phyloP scores from a whole-genome alignment of 2,888 invertebrate genomes.

The Latrodectus elegans region DNA sequence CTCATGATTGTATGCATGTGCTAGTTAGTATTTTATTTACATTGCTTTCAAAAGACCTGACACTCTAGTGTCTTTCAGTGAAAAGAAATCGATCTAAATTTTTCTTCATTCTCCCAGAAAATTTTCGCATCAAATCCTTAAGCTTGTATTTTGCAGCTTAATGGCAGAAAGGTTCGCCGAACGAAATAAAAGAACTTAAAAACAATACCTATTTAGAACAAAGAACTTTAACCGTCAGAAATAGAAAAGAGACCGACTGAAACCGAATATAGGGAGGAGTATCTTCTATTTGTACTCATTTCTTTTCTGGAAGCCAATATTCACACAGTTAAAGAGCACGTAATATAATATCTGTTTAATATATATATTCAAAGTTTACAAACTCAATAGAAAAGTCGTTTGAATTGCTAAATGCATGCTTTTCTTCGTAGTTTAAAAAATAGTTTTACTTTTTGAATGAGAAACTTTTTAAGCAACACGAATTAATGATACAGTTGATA shows the following conservation, averaged over 20 bases:
- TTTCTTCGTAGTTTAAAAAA: too few species aligned
- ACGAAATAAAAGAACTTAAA: conserved; percentile 7
- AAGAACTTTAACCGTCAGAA: not conserved
- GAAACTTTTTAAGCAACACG: too few species aligned
- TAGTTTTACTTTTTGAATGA: too few species aligned
- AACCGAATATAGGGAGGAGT: not conserved
- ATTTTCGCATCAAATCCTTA: conserved; percentile 24
- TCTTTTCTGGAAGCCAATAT: not conserved
- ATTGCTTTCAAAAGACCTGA: conserved; percentile 35
- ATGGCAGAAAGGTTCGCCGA: conserved; percentile 16
- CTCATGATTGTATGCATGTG: conserved; percentile 9
- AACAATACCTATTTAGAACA: conserved; percentile 4
- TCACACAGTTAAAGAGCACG: not conserved
- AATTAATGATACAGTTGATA: too few species aligned
- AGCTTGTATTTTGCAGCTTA: conserved; percentile 21
- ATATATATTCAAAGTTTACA: too few species aligned
- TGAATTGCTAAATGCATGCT: too few species aligned
- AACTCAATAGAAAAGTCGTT: too few species aligned
- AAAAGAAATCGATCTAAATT: conserved; percentile 39
- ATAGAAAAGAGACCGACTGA: not conserved
- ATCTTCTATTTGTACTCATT: not conserved
- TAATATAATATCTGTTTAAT: too few species aligned
- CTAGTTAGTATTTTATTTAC: conserved; percentile 33
- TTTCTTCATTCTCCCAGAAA: conserved; percentile 21
- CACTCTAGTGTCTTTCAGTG: conserved; percentile 20